Evolutionary conservation across 2,113 vertebrate species (phyloP).

Genomic region (Phaethornis superciliosus): DNA sequence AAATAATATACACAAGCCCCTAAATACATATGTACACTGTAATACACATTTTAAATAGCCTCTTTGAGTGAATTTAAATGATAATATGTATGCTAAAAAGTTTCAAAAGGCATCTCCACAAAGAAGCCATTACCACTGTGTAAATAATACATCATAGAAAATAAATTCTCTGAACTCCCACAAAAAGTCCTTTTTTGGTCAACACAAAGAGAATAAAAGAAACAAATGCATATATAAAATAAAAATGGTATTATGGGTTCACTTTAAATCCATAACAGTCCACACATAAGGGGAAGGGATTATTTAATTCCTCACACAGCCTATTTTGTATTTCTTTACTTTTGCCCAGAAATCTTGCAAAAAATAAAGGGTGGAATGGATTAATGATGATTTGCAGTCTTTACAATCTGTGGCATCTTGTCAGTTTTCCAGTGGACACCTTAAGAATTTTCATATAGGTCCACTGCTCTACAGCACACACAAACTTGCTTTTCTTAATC

Average conservation of each 20-base stretch:
- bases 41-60: conserved; percentile 62
- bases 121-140: conserved; percentile 58
- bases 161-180: conserved; percentile 40
- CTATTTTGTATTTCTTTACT: background rate
- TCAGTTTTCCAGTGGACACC: background rate
- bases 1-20: conserved; percentile 66
- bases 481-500: background rate
- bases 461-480: background rate
- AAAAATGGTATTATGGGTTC: background rate
- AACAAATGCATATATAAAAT: background rate
- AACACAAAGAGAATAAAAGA: background rate
- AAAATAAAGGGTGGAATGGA: background rate
- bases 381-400: background rate
- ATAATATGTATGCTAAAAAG: conserved; percentile 56
- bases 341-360: background rate
- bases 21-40: conserved; percentile 64
- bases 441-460: background rate
- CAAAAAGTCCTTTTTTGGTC: conserved; percentile 39
- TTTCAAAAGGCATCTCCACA: conserved; percentile 62
- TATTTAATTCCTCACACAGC: background rate
- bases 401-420: background rate
- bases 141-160: conserved; percentile 68
- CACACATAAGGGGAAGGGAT: background rate
- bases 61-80: conserved; percentile 54
- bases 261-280: background rate